Evolutionary conservation across 2,888 invertebrate species (phyloP).

Genomic region (Drosophila incognita): DNA sequence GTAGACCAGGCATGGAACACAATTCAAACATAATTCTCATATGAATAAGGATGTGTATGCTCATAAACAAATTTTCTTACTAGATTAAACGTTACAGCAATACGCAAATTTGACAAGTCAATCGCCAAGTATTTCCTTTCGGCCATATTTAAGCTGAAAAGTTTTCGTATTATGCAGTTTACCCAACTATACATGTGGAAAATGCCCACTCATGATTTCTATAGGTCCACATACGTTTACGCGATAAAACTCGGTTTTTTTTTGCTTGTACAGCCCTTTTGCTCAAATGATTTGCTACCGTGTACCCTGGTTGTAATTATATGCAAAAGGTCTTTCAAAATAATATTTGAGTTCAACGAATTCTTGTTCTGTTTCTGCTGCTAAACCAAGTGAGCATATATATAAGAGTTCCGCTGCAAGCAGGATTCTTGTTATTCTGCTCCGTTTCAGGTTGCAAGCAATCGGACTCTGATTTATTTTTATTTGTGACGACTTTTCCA

Average conservation of each 20-base stretch:
- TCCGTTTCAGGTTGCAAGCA: slow-evolving; percentile 2
- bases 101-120: slow-evolving; percentile 30
- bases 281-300: fast-evolving
- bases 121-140: slow-evolving; percentile 37
- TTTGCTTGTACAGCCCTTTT: slow-evolving; percentile 8
- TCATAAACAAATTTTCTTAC: neutral
- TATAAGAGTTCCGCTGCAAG: slow-evolving; percentile 2
- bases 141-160: slow-evolving; percentile 41
- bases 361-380: neutral
- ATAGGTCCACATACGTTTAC: slow-evolving; percentile 20
- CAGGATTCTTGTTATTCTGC: neutral
- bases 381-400: neutral
- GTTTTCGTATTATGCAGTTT: neutral
- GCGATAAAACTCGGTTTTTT: fast-evolving
- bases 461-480: neutral
- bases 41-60: neutral
- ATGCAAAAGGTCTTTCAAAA: slow-evolving; percentile 4
- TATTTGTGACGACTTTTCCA: neutral
- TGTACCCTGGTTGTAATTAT: slow-evolving; percentile 10
- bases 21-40: too few species aligned
- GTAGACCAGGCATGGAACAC: neutral
- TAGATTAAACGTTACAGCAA: too few species aligned
- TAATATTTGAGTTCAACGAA: slow-evolving; percentile 4
- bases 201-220: fast-evolving
- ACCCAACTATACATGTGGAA: neutral